Conservation (phyloP, 2,113 vertebrate genomes). For the Rallus limicola region DNA sequence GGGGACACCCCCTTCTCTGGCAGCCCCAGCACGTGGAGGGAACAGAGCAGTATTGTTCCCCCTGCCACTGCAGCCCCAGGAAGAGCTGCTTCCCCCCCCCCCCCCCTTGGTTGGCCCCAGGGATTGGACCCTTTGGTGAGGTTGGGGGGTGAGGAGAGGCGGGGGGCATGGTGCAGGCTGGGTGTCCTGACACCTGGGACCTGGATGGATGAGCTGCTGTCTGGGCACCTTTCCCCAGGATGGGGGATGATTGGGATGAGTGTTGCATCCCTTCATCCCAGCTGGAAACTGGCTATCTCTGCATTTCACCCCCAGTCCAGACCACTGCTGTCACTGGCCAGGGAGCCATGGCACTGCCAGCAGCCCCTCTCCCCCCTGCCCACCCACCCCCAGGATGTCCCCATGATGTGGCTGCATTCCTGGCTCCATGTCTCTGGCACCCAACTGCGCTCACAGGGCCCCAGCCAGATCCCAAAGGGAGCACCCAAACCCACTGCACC, state of each 20-base stretch:
- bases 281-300: neutral
- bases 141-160: no score
- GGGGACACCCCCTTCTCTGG: neutral
- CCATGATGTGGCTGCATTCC: neutral
- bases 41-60: neutral
- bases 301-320: neutral
- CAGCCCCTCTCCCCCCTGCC: neutral
- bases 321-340: neutral
- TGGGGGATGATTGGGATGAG: fast-evolving
- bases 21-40: neutral
- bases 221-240: no score
- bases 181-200: neutral
- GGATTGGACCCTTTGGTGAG: fast-evolving
- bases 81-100: neutral
- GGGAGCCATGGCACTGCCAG: neutral
- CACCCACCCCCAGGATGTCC: neutral
- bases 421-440: neutral
- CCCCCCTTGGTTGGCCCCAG: fast-evolving
- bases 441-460: neutral
- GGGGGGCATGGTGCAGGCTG: neutral
- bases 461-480: neutral
- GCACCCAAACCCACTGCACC: neutral
- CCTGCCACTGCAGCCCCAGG: neutral
- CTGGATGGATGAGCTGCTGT: neutral
- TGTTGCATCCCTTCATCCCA: neutral